Evolutionary conservation across 2,888 invertebrate species (phyloP).

Genomic region (Cremastobaeus sp.): DNA sequence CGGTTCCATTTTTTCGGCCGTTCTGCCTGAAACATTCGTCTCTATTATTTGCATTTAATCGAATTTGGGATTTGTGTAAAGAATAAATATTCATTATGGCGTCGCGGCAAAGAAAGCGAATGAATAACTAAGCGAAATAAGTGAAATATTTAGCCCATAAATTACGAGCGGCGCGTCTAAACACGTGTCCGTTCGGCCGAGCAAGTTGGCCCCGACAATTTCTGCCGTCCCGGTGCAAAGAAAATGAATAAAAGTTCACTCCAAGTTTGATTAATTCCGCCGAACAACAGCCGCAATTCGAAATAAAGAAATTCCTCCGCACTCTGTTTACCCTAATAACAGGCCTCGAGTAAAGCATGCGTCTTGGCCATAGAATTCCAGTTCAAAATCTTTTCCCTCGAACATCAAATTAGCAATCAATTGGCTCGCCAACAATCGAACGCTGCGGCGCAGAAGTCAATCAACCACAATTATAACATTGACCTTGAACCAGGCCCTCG

Average conservation of each 20-base stretch:
- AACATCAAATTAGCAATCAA: conserved; percentile 35
- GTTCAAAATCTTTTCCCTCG: too few species aligned
- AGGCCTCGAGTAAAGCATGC: background rate
- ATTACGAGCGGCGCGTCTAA: conserved; percentile 6
- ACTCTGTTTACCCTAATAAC: conserved; percentile 20
- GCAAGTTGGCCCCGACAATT: conserved; percentile 20
- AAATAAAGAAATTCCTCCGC: conserved; percentile 14
- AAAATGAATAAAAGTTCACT: conserved; percentile 24
- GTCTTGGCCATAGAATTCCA: too few species aligned
- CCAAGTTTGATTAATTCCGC: conserved; percentile 27
- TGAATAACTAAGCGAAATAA: conserved; percentile 30
- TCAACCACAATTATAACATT: conserved; percentile 38
- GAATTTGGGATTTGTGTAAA: conserved; percentile 28
- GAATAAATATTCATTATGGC: conserved; percentile 43
- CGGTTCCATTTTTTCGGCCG: conserved; percentile 8
- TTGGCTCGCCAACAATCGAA: conserved; percentile 10
- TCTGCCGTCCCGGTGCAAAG: conserved; percentile 8
- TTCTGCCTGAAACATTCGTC: conserved; percentile 3
- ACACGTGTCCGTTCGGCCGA: conserved; percentile 11
- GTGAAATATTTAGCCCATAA: conserved; percentile 44
- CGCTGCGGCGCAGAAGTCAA: conserved; percentile 35
- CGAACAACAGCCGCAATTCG: conserved; percentile 2
- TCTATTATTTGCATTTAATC: conserved; percentile 27
- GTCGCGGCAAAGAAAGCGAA: background rate
- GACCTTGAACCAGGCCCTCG: conserved; percentile 30